A percentile compares a stretch with the other conserved stretches of the same genome.
Conservation (phyloP, 1,140 invertebrate species). For the Pemphigus obesinymphae region DNA sequence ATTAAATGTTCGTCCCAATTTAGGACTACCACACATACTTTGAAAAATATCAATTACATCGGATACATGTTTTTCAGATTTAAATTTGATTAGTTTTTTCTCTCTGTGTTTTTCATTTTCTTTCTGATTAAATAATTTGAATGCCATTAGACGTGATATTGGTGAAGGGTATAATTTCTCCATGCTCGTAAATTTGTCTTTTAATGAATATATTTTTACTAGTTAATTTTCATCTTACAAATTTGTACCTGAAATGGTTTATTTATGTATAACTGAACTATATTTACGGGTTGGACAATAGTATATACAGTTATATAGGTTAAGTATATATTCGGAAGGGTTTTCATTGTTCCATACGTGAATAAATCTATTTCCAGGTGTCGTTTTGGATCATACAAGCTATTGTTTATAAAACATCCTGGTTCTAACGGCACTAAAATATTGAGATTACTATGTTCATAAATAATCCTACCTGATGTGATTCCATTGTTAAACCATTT, state of each 20-base stretch:
- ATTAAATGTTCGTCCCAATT: background rate
- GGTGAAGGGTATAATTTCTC: constrained; percentile 44
- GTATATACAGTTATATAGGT: background rate
- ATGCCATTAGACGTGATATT: constrained; percentile 43
- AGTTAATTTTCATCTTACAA: constrained; percentile 35
- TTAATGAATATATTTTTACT: constrained; percentile 43
- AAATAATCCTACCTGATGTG: background rate
- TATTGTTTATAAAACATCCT: background rate
- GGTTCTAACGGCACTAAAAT: constrained; percentile 25
- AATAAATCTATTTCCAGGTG: constrained; percentile 6
- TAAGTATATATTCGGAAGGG: background rate
- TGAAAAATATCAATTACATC: constrained; percentile 44
- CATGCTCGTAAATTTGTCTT: constrained; percentile 44
- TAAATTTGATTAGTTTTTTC: constrained; percentile 3
- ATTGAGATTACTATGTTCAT: background rate
- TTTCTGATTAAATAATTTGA: constrained; percentile 44
- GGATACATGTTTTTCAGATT: constrained; percentile 29
- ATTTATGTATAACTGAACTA: constrained; percentile 18
- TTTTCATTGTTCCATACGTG: background rate
- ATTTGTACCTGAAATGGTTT: constrained; percentile 15
- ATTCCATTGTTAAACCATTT: constrained; percentile 26
- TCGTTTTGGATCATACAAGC: background rate
- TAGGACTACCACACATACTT: constrained; percentile 27
- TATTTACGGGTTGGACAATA: background rate
- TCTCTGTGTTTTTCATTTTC: background rate